Base-by-base conservation (phyloP, 2,888 invertebrate species). In the Lithophane socia region DNA sequence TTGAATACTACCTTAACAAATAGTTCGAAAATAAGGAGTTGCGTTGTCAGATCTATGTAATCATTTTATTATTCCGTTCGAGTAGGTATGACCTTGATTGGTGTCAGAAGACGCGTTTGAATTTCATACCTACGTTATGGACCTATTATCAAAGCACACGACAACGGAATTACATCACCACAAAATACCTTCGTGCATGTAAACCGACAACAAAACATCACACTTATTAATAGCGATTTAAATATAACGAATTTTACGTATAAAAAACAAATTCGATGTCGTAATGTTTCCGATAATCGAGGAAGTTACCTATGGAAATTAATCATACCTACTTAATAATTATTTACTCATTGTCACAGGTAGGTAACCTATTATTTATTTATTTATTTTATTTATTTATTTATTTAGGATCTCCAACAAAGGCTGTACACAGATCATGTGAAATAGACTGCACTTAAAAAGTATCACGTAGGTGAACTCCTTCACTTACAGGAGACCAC, bases 81-180 rank as follows among this genome's bases (percentile, higher is more conserved):
- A 87, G 88, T 88, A 84, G 80, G 85, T 79, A 70, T 88, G 92
- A 91, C 93, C 93, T 92, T 93, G 91, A 88, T 84, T 80, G 87
- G 86, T 89, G 90, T 86, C 86, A 82, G 73, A 77, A 86, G 79
- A 80, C 77, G 80, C 80, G 77, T 86, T 86, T 79, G 68, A 83
- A 89, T 85, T 87, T 82, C 58, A 76, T 86, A 37, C 37, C 37
- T 37, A 87, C 89, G 88, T 87, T 90, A 88, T 37, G 47, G 66
- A 86, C 83, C 71, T 83, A 90, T 88, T 87, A 90, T 86, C 86
- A 84, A 74, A 73, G 65, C 75, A 68, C 73, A 88, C 90, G 91
- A 90, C 91, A 88, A 73, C 24, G 61, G 71, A 72, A 84, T 90
- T 88, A 90, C 89, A 85, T 90, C 90, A 90, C 82, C 88, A n/a